phyloP scores from a whole-genome alignment of 2,797 vertebrate genomes.

The Pterois miles region DNA sequence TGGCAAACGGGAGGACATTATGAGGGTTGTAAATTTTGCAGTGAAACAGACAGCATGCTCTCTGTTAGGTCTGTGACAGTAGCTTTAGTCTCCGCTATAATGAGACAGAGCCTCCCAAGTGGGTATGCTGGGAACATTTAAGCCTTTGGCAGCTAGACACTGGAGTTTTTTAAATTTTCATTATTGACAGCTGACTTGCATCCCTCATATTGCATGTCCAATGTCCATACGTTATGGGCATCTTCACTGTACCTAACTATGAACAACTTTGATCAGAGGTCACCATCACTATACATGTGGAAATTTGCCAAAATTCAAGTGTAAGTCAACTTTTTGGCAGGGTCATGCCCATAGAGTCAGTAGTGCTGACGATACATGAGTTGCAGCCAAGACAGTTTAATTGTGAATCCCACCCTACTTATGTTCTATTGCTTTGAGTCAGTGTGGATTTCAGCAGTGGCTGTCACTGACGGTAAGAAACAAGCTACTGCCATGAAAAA shows the following conservation, averaged over 20 bases:
- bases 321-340: background rate
- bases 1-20: too few relatives aligned
- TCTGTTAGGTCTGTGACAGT: constrained; percentile 1
- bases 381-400: background rate
- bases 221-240: background rate
- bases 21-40: background rate
- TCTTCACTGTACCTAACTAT: background rate
- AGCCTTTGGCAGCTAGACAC: background rate
- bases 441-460: constrained; percentile 10
- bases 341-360: background rate
- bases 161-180: background rate
- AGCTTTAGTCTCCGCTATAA: background rate
- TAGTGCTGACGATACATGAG: background rate
- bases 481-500: constrained; percentile 17
- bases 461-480: constrained; percentile 8
- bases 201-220: background rate
- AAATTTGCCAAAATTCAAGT: background rate
- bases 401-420: constrained; percentile 6
- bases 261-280: background rate
- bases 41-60: constrained; percentile 4
- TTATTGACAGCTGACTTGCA: background rate
- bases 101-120: background rate
- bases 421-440: constrained; percentile 2
- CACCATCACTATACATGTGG: background rate
- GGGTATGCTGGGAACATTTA: background rate